Percentiles rank a stretch among this genome's conserved stretches.
phyloP scores from a whole-genome alignment of 2,888 invertebrate genomes.

The Petrolisthes manimaculis region DNA sequence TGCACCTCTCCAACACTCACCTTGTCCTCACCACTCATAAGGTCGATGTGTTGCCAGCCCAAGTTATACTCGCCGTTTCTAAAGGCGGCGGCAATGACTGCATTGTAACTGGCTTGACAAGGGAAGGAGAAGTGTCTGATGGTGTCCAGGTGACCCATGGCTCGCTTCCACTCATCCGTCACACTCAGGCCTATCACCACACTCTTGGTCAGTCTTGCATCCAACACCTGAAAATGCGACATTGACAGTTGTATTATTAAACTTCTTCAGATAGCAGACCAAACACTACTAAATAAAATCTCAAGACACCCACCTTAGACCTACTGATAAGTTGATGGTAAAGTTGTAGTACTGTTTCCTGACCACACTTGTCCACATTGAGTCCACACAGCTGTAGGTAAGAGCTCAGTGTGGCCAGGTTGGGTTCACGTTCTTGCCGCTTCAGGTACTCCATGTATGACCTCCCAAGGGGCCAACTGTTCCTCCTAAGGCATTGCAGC shows the following conservation, averaged over 20 bases:
- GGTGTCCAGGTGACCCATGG: neutral
- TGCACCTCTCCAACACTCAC: neutral
- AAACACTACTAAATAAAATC: too few relatives aligned
- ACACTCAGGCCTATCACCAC: neutral
- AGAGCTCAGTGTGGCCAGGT: neutral
- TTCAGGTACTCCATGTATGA: neutral
- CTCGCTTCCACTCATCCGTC: neutral
- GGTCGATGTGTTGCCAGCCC: neutral
- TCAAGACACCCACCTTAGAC: neutral
- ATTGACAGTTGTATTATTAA: too few relatives aligned
- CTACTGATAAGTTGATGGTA: neutral
- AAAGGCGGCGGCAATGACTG: conserved; percentile 2
- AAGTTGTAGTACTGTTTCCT: neutral
- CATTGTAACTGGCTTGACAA: neutral
- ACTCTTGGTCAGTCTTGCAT: neutral
- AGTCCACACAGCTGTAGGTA: neutral
- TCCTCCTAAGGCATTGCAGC: neutral
- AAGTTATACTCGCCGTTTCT: neutral
- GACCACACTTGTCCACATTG: neutral
- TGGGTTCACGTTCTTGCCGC: neutral
- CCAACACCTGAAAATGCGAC: neutral
- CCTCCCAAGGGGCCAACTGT: neutral
- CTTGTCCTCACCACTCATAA: neutral
- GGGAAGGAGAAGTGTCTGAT: neutral
- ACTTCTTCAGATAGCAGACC: too few relatives aligned